Base-by-base conservation (phyloP, 2,113 vertebrate species). In the Ctenodactylus gundi region DNA sequence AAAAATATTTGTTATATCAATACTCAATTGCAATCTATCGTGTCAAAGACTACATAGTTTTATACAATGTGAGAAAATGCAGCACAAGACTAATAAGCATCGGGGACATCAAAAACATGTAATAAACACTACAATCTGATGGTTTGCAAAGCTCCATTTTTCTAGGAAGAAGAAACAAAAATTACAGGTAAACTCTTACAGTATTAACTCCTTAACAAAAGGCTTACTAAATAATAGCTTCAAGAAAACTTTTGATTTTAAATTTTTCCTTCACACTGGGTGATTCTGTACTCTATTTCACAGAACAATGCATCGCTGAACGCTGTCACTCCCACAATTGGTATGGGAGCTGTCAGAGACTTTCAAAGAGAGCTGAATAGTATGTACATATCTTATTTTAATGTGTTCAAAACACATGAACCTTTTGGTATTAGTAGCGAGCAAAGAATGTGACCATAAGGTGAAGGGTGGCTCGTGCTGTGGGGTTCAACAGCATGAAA, bases 251-350 rank as follows among this genome's bases (percentile, higher is more conserved):
- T 98, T 97, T 97, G 90, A 97, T 98, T 98, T 97, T 93, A 96
- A 94, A 93, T 96, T 97, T 97, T 96, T 60, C 53, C 91, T 97
- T 98, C 97, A 97, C 96, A 97, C 93, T 94, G 49, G 97, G 97
- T 96, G 90, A 65, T 81, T 97, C 86, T 95, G 88, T 96, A 96
- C 73, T 98, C 95, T 88, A 97, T 98, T 98, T 98, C 97, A 98
- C 97, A 98, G 93, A 95, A 93, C 94, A 98, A 96, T 94, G 97
- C 96, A 97, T 95, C n/a, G 7, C 64, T 95, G 97, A 98, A 97
- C 58, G 55, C 97, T 97, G 95, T 97, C 98, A 97, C 34, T 98
- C 95, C 88, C 77, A 75, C 93, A 95, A 97, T 91, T 95, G 77
- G 76, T 77, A 41, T 95, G 96, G 95, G 95, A 94, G 94, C 93